A percentile compares a stretch with the other conserved stretches of the same genome.
Conservation (phyloP, 2,113 vertebrate genomes). For the Pontoporia blainvillei region DNA sequence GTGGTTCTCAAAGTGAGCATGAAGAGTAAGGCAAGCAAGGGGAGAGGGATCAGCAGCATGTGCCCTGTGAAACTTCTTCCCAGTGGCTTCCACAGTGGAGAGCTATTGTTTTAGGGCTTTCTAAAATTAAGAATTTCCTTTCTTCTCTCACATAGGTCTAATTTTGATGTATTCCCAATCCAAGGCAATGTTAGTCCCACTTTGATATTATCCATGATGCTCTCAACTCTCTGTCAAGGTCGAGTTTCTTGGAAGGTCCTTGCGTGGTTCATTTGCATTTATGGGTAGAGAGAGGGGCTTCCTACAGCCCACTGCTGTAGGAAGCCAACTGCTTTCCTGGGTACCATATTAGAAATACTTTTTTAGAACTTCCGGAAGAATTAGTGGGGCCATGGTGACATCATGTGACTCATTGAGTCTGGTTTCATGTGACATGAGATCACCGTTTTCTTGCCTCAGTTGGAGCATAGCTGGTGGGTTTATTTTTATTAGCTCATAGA, state of each 20-base stretch:
- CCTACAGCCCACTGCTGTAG: background rate
- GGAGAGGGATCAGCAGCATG: background rate
- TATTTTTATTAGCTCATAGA: conserved; percentile 1
- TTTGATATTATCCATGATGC: background rate
- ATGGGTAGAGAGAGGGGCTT: background rate
- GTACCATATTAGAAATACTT: background rate
- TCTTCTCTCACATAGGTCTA: background rate
- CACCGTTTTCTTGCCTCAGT: background rate
- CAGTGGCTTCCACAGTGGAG: background rate
- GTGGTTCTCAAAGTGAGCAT: background rate
- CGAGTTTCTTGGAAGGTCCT: background rate
- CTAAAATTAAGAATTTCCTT: background rate
- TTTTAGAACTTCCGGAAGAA: background rate
- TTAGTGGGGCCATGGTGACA: background rate
- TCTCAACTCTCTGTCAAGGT: background rate
- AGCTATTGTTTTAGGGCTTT: background rate
- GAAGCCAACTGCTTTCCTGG: background rate
- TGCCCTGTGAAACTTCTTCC: background rate
- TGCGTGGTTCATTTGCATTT: background rate
- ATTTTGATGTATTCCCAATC: background rate
- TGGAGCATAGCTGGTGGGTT: background rate
- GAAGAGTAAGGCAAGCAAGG: background rate
- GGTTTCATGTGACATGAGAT: background rate
- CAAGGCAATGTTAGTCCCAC: background rate
- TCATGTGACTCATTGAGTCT: background rate